A percentile compares a stretch with the other conserved stretches of the same genome.
phyloP scores from a whole-genome alignment of 2,888 invertebrate species.

The Nomada fucata region DNA sequence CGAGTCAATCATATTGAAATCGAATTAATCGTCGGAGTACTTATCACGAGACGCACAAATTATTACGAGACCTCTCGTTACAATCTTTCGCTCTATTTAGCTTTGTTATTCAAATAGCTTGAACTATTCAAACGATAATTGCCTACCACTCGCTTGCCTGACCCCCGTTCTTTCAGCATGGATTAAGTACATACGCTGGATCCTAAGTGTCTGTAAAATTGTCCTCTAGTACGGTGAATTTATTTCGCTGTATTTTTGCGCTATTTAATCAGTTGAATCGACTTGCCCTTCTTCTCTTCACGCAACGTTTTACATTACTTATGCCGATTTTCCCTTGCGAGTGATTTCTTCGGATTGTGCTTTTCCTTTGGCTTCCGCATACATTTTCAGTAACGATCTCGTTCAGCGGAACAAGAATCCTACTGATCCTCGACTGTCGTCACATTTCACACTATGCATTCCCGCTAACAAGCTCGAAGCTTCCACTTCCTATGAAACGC shows the following conservation, averaged over 20 bases:
- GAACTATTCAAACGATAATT: no score
- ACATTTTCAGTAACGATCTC: background rate
- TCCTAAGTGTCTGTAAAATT: no score
- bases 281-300: no score
- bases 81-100: background rate
- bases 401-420: background rate
- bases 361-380: background rate
- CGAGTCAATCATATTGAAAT: conserved; percentile 21
- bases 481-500: conserved; percentile 1
- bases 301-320: no score
- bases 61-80: no score
- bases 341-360: no score
- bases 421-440: background rate
- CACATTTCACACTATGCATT: background rate
- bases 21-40: conserved; percentile 36
- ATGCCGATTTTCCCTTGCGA: background rate
- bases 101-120: background rate
- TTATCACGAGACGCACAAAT: conserved; percentile 24
- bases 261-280: no score
- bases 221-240: no score
- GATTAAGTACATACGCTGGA: no score
- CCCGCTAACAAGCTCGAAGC: conserved; percentile 1
- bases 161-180: no score
- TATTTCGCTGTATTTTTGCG: no score
- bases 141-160: no score